Evolutionary conservation across 2,888 invertebrate species (phyloP).

Genomic region (Drosophila ezoana): DNA sequence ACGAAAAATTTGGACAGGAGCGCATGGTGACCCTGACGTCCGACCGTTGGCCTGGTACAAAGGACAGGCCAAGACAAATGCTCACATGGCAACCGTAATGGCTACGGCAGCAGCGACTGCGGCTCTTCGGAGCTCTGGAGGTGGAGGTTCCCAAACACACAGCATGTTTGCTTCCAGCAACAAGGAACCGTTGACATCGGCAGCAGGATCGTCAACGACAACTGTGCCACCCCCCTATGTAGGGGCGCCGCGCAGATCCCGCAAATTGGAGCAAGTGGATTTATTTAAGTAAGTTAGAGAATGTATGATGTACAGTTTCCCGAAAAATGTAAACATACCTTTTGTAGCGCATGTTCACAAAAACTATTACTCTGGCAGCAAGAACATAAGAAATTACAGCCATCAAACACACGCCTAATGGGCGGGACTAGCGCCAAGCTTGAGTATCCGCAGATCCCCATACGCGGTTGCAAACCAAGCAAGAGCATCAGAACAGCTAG

Average conservation of each 20-base stretch:
- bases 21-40: slow-evolving; percentile 71
- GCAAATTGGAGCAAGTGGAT: slow-evolving; percentile 66
- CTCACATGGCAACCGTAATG: slow-evolving; percentile 41
- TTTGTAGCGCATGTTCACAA: slow-evolving; percentile 88
- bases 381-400: slow-evolving; percentile 54
- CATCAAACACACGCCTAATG: slow-evolving; percentile 31
- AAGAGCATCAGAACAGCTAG: slow-evolving; percentile 7
- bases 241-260: slow-evolving; percentile 48
- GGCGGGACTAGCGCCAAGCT: slow-evolving; percentile 47
- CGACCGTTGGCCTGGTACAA: slow-evolving; percentile 89
- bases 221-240: slow-evolving; percentile 45
- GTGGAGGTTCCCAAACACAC: slow-evolving; percentile 83
- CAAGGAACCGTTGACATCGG: slow-evolving; percentile 7
- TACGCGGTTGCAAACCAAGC: slow-evolving; percentile 43
- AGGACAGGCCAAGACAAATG: slow-evolving; percentile 77
- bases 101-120: slow-evolving; percentile 76
- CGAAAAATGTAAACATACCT: background rate
- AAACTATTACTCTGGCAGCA: slow-evolving; percentile 86
- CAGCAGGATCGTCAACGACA: background rate
- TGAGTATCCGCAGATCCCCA: slow-evolving; percentile 51
- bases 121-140: slow-evolving; percentile 86
- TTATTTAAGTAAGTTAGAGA: slow-evolving; percentile 58
- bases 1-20: slow-evolving; percentile 91
- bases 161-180: slow-evolving; percentile 9
- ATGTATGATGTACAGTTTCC: background rate